Evolutionary conservation across 2,113 vertebrate genomes (phyloP).

Genomic region (Opisthocomus hoazin): DNA sequence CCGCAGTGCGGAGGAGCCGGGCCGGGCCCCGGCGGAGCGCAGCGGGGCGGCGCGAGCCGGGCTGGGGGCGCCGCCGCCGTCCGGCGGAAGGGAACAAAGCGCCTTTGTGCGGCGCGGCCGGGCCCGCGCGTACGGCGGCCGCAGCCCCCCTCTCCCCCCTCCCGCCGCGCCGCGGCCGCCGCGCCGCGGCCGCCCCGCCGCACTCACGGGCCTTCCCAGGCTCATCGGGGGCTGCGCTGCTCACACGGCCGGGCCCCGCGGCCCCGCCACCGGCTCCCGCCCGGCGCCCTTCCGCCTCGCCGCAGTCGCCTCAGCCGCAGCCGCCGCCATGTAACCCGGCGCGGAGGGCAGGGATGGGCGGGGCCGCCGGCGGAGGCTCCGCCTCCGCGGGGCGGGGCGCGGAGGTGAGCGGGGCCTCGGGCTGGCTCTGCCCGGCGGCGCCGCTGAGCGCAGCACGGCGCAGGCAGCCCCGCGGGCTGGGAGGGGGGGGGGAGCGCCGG

Average conservation of each 20-base stretch:
- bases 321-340: conserved; percentile 74
- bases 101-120: conserved; percentile 64
- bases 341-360: conserved; percentile 45
- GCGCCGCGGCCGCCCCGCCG: not conserved
- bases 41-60: not conserved
- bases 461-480: not conserved
- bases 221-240: conserved; percentile 56
- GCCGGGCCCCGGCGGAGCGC: not conserved
- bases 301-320: conserved; percentile 59
- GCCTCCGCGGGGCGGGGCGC: not conserved
- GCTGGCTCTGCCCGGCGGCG: too few relatives aligned
- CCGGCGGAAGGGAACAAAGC: conserved; percentile 60
- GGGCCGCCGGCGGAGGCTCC: not conserved
- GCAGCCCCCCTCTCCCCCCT: not conserved
- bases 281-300: conserved; percentile 41
- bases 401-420: too few relatives aligned
- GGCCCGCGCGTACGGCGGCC: conserved; percentile 8
- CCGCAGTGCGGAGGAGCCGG: not conserved
- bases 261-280: conserved; percentile 33
- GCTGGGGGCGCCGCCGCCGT: not conserved
- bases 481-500: not conserved
- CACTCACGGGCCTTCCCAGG: conserved; percentile 68
- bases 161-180: not conserved
- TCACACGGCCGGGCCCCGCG: conserved; percentile 11
- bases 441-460: too few relatives aligned